A percentile compares a stretch with the other conserved stretches of the same genome.
Conservation (phyloP, 2,113 vertebrate genomes). For the Esox niger region DNA sequence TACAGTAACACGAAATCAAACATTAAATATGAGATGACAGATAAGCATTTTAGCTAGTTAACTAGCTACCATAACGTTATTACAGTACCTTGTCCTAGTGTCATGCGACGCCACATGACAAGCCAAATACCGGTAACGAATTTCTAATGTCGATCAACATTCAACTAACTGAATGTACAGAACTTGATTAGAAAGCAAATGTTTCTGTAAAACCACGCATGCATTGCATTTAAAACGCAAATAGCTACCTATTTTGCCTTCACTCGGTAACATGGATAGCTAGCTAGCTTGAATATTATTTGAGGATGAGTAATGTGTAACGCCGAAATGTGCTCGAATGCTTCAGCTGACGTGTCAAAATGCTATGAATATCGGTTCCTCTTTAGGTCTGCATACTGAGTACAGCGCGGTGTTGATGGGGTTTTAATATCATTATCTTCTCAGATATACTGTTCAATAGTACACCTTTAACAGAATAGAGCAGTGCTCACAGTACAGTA, state of each 20-base stretch:
- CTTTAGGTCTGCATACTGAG: not conserved
- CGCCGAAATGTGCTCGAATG: slow-evolving; percentile 58
- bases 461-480: too few relatives aligned
- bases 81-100: not conserved
- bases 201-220: not conserved
- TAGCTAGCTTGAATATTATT: slow-evolving; percentile 27
- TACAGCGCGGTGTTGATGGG: too few relatives aligned
- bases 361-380: slow-evolving; percentile 28
- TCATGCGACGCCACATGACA: not conserved
- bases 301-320: slow-evolving; percentile 50
- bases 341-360: slow-evolving; percentile 74
- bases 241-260: slow-evolving; percentile 18
- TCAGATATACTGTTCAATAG: too few relatives aligned
- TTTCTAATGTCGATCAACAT: not conserved
- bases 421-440: too few relatives aligned
- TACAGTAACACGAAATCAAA: too few relatives aligned
- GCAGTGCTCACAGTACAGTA: too few relatives aligned
- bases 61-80: too few relatives aligned
- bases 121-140: too few relatives aligned
- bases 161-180: not conserved
- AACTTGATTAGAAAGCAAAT: not conserved
- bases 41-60: too few relatives aligned
- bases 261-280: slow-evolving; percentile 9
- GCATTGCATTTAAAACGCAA: not conserved
- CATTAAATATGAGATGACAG: too few relatives aligned